These are phyloP conservation scores for Sarcophaga variegata DNA, from an alignment of 2,888 invertebrate genomes.

Conservation along the genomic window DNA sequence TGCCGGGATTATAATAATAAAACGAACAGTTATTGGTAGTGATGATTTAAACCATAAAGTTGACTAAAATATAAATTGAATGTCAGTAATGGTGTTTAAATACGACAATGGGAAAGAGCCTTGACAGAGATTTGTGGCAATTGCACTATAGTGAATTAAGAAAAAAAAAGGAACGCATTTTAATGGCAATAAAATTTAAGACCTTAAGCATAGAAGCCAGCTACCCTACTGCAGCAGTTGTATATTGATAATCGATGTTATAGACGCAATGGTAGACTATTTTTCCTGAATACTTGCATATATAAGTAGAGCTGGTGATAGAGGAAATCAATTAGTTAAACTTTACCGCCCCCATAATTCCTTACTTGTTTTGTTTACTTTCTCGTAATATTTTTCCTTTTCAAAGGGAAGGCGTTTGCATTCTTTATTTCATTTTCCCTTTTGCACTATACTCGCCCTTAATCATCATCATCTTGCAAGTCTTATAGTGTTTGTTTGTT, in stretches of 20 bases:
- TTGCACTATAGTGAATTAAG: background rate
- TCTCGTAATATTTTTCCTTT: background rate
- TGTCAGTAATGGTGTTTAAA: background rate
- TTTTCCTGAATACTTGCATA: too few species aligned
- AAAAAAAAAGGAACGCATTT: background rate
- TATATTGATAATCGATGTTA: too few species aligned
- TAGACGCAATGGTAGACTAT: too few species aligned
- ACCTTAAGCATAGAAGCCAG: too few species aligned
- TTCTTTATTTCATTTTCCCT: background rate
- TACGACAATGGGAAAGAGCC: background rate
- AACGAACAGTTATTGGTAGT: conserved; percentile 7
- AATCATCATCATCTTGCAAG: conserved; percentile 13
- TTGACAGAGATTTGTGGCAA: conserved; percentile 7
- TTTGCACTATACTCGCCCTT: background rate
- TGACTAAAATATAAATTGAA: conserved; percentile 21
- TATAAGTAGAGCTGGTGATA: too few species aligned
- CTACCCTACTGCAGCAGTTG: too few species aligned
- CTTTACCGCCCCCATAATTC: too few species aligned
- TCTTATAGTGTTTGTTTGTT: conserved; percentile 1
- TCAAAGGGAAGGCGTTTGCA: background rate
- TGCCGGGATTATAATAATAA: conserved; percentile 54
- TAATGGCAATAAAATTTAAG: too few species aligned
- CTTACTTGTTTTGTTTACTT: background rate
- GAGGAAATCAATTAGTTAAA: too few species aligned
- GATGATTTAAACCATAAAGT: conserved; percentile 50